A percentile compares a stretch with the other conserved stretches of the same genome.
These are phyloP conservation scores for Tortrix viridana DNA, from an alignment of 2,888 invertebrate species.

Conservation along the genomic window DNA sequence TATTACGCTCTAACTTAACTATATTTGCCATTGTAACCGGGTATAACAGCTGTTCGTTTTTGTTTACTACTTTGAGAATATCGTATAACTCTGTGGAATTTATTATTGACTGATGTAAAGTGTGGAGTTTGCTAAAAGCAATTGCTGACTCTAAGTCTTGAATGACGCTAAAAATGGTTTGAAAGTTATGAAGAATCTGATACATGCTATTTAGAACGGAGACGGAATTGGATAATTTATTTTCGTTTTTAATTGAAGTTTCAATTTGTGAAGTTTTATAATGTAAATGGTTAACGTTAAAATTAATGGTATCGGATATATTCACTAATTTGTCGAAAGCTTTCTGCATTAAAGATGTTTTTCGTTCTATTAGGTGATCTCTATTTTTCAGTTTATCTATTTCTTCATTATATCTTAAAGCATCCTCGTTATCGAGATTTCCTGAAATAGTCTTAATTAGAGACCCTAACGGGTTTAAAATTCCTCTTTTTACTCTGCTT, in stretches of 20 bases:
- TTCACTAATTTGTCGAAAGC: slow-evolving; percentile 23
- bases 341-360: slow-evolving; percentile 24
- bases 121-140: slow-evolving; percentile 34
- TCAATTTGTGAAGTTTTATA: too few relatives aligned
- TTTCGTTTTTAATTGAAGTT: too few relatives aligned
- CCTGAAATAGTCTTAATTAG: slow-evolving; percentile 43
- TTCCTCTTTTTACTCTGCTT: slow-evolving; percentile 33
- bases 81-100: slow-evolving; percentile 36
- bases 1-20: slow-evolving; percentile 35
- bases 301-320: slow-evolving; percentile 22
- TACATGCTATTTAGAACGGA: slow-evolving; percentile 31
- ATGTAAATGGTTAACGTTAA: too few relatives aligned
- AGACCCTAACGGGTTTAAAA: slow-evolving; percentile 38
- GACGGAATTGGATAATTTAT: too few relatives aligned
- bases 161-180: slow-evolving; percentile 29
- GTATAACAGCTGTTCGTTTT: slow-evolving; percentile 22
- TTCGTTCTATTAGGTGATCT: slow-evolving; percentile 23
- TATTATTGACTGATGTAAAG: slow-evolving; percentile 36
- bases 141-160: slow-evolving; percentile 37
- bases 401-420: slow-evolving; percentile 27
- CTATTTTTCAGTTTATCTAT: slow-evolving; percentile 26
- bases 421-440: slow-evolving; percentile 45
- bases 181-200: slow-evolving; percentile 35
- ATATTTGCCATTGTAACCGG: slow-evolving; percentile 21
- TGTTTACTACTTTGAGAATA: slow-evolving; percentile 18